phyloP scores from a whole-genome alignment of 53 echinoderm and acorn worm genomes.

The Patiria pectinifera region DNA sequence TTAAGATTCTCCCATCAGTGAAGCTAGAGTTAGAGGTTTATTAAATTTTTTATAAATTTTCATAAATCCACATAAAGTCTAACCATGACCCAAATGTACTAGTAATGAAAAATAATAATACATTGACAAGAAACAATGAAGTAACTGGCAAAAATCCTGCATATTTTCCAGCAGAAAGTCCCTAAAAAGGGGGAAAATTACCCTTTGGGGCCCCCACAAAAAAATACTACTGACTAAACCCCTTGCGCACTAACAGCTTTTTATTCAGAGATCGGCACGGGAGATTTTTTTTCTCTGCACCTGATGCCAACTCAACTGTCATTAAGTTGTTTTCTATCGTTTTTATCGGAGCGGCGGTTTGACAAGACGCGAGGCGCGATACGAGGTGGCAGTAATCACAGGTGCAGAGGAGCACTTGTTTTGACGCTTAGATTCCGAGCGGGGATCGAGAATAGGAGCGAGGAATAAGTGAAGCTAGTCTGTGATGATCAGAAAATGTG shows the following conservation, averaged over 20 bases:
- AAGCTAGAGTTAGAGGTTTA: too few species aligned
- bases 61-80: background rate
- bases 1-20: too few species aligned
- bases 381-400: background rate
- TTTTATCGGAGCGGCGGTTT: background rate
- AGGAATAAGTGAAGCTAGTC: background rate
- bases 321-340: constrained; percentile 8
- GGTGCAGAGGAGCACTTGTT: background rate
- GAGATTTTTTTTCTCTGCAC: background rate
- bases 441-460: background rate
- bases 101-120: background rate
- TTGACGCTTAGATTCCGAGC: background rate
- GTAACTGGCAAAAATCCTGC: too few species aligned
- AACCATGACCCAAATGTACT: too few species aligned
- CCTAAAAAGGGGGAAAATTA: too few species aligned
- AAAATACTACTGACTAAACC: background rate
- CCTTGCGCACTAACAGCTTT: background rate
- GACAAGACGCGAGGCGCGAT: background rate
- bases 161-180: too few species aligned
- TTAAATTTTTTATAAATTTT: background rate
- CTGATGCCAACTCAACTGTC: background rate
- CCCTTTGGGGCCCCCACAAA: background rate
- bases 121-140: background rate
- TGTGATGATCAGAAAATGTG: background rate
- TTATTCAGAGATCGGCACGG: background rate